phyloP scores from a whole-genome alignment of 2,113 vertebrate genomes.

The Peromyscus californicus region DNA sequence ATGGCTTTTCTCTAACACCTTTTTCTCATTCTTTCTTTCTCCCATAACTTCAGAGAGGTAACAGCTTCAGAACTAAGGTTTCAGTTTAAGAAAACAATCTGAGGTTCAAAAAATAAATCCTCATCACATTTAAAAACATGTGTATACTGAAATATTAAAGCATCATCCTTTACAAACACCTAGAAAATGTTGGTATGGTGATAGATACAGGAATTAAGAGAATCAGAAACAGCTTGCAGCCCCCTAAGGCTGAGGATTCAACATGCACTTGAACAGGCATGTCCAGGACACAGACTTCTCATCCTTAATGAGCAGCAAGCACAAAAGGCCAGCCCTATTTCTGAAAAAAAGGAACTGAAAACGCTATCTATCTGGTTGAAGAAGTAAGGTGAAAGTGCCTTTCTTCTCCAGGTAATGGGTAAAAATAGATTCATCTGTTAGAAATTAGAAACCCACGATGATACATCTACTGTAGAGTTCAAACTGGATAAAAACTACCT shows the following conservation, averaged over 20 bases:
- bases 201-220: neutral
- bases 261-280: neutral
- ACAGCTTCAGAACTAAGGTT: neutral
- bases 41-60: neutral
- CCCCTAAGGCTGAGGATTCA: neutral
- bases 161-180: neutral
- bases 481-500: conserved; percentile 31
- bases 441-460: conserved; percentile 64
- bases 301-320: neutral
- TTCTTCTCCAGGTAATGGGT: conserved; percentile 37
- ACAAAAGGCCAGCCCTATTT: neutral
- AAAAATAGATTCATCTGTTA: conserved; percentile 68
- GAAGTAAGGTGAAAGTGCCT: conserved; percentile 55
- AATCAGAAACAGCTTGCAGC: neutral
- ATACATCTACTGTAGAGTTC: conserved; percentile 22
- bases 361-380: conserved; percentile 12
- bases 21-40: neutral
- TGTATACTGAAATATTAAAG: conserved; percentile 5
- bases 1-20: neutral
- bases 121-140: neutral
- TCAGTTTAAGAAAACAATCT: neutral
- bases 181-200: neutral
- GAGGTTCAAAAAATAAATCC: neutral
- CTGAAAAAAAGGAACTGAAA: conserved; percentile 21
- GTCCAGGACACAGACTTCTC: neutral